Evolutionary conservation across 1,140 invertebrate species (phyloP).

Genomic region (Papilio dardanus): DNA sequence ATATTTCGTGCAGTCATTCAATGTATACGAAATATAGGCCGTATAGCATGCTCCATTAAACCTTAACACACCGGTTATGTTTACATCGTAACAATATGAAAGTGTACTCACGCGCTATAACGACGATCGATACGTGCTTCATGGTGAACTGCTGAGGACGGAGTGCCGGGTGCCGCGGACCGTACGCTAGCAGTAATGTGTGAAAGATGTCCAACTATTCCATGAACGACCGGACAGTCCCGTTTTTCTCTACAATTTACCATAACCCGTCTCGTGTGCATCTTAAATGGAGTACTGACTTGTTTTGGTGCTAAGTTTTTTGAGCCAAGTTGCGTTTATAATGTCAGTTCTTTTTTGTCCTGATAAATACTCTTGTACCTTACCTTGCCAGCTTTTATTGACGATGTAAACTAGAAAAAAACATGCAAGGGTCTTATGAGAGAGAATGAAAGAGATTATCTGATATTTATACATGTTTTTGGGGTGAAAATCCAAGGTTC

Average conservation of each 20-base stretch:
- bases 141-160: constrained; percentile 54
- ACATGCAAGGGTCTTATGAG: too few relatives aligned
- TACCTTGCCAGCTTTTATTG: too few relatives aligned
- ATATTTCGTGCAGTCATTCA: not conserved
- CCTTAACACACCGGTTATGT: constrained; percentile 35
- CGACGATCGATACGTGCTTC: constrained; percentile 61
- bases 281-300: not conserved
- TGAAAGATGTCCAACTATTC: not conserved
- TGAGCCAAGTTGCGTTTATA: not conserved
- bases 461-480: too few relatives aligned
- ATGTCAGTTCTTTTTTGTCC: not conserved
- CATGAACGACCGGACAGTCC: constrained; percentile 6
- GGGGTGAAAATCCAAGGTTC: too few relatives aligned
- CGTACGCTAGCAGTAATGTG: constrained; percentile 61
- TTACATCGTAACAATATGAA: constrained; percentile 43
- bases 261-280: constrained; percentile 4
- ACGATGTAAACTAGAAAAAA: too few relatives aligned
- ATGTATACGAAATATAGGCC: constrained; percentile 30
- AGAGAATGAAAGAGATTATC: too few relatives aligned
- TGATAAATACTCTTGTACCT: not conserved
- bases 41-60: constrained; percentile 33
- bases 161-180: constrained; percentile 82
- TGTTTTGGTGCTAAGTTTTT: not conserved
- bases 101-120: constrained; percentile 69
- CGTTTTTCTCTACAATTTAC: not conserved